phyloP scores from a whole-genome alignment of 2,888 invertebrate species.

The Tubulanus polymorphus region DNA sequence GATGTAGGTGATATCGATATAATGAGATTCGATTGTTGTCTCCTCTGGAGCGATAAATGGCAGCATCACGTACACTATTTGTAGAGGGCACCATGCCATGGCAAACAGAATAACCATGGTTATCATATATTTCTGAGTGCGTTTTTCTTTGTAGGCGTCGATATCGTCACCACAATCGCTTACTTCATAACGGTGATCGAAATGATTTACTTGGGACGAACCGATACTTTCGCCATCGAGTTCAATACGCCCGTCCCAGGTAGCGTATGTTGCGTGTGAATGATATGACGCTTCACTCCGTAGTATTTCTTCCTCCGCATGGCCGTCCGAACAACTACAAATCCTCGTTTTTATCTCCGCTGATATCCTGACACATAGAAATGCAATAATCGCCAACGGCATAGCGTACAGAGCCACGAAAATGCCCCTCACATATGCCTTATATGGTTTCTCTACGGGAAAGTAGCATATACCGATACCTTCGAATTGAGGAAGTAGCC shows the following conservation, averaged over 20 bases:
- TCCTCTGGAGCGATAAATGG: constrained; percentile 60
- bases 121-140: constrained; percentile 66
- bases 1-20: constrained; percentile 67
- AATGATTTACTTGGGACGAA: constrained; percentile 12
- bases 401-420: constrained; percentile 56
- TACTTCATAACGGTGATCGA: constrained; percentile 27
- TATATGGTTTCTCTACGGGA: constrained; percentile 34
- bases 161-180: constrained; percentile 45
- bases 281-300: background rate
- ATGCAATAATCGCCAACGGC: constrained; percentile 62
- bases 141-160: constrained; percentile 59
- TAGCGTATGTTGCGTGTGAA: constrained; percentile 20
- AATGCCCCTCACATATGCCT: constrained; percentile 49
- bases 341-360: constrained; percentile 58
- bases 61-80: constrained; percentile 62
- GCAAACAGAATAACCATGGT: constrained; percentile 66
- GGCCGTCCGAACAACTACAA: too few species aligned
- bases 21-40: constrained; percentile 66
- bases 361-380: constrained; percentile 65
- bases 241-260: constrained; percentile 15
- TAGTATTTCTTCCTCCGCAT: too few species aligned
- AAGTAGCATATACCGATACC: constrained; percentile 47
- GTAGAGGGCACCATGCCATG: constrained; percentile 66
- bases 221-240: constrained; percentile 19
- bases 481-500: constrained; percentile 50